These are phyloP conservation scores for Clepsis dumicolana DNA, from an alignment of 2,888 invertebrate genomes.

Conservation along the genomic window DNA sequence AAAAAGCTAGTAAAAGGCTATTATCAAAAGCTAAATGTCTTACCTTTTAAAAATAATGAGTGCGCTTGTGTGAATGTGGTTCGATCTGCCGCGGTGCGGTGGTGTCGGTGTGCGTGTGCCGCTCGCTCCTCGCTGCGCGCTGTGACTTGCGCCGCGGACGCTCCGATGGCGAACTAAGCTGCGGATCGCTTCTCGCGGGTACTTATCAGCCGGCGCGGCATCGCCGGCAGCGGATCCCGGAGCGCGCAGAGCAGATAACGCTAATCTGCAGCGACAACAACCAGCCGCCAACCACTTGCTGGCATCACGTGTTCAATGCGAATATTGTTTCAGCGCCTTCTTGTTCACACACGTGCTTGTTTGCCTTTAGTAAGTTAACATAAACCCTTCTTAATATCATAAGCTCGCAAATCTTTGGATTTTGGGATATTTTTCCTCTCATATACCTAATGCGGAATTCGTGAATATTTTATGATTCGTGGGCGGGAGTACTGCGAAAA, in stretches of 20 bases:
- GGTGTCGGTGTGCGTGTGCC: background rate
- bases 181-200: conserved; percentile 1
- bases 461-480: background rate
- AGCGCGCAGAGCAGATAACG: background rate
- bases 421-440: background rate
- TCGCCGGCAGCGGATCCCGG: background rate
- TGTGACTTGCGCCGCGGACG: conserved; percentile 1
- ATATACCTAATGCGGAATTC: background rate
- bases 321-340: background rate
- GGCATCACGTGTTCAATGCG: background rate
- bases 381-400: background rate
- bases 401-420: background rate
- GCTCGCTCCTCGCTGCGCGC: background rate
- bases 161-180: background rate
- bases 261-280: background rate
- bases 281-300: background rate
- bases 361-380: background rate
- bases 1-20: too few relatives aligned
- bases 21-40: too few relatives aligned
- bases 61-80: too few relatives aligned
- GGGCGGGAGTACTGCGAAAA: background rate
- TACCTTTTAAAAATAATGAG: background rate
- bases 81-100: background rate
- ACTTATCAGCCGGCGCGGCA: background rate
- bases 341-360: background rate